These are phyloP conservation scores for Erebia aethiops DNA, from an alignment of 2,888 invertebrate species.

Conservation along the genomic window DNA sequence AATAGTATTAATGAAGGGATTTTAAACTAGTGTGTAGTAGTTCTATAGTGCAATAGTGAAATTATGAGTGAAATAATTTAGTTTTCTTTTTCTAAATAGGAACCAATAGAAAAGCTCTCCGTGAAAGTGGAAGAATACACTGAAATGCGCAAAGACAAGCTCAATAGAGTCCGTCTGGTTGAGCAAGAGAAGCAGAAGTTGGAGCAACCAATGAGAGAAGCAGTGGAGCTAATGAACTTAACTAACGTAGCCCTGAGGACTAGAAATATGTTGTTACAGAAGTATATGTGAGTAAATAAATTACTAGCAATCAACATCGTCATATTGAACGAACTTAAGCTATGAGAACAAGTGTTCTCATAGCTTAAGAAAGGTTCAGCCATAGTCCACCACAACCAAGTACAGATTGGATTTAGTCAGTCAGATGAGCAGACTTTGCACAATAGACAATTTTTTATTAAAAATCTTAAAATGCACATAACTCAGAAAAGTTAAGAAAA, in stretches of 20 bases:
- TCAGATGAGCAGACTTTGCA: too few relatives aligned
- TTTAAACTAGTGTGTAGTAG: too few relatives aligned
- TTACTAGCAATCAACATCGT: too few relatives aligned
- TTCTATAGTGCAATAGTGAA: background rate
- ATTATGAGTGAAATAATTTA: background rate
- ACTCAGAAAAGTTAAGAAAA: too few relatives aligned
- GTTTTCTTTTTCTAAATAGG: constrained; percentile 64
- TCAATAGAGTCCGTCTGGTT: constrained; percentile 92
- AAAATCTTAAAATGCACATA: too few relatives aligned
- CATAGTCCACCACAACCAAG: too few relatives aligned
- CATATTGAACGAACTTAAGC: too few relatives aligned
- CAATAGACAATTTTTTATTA: too few relatives aligned
- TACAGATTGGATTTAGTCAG: too few relatives aligned
- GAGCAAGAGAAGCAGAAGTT: constrained; percentile 90
- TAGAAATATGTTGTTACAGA: constrained; percentile 88
- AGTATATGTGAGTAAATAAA: constrained; percentile 80
- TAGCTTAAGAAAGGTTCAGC: too few relatives aligned
- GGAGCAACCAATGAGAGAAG: constrained; percentile 90
- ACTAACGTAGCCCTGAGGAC: constrained; percentile 89
- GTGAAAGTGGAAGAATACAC: constrained; percentile 88
- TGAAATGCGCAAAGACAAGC: constrained; percentile 89
- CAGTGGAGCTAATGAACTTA: constrained; percentile 88
- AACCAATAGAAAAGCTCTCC: constrained; percentile 89
- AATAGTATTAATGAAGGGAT: too few relatives aligned
- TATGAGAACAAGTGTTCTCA: too few relatives aligned